Evolutionary conservation across 2,797 vertebrate species (phyloP).

Genomic region (Manis pentadactyla): DNA sequence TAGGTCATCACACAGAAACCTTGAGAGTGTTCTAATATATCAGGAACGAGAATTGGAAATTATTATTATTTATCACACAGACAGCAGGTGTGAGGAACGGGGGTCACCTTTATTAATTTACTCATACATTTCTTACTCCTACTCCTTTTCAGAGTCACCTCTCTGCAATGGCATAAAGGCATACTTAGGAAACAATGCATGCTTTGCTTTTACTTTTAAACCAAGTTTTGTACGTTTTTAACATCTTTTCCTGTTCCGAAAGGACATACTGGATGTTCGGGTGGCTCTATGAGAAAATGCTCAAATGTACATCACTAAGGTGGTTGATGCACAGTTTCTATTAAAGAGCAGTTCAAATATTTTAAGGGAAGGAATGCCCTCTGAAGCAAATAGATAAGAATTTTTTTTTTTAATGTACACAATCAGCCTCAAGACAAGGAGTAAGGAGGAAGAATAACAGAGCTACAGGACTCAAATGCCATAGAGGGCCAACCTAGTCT

Average conservation of each 20-base stretch:
- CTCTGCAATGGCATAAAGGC: neutral
- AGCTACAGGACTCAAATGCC: accelerated
- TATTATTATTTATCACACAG: conserved; percentile 11
- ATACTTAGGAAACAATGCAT: neutral
- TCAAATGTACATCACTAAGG: neutral
- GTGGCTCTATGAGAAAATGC: neutral
- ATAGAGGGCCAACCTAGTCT: accelerated
- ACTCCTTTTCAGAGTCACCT: neutral
- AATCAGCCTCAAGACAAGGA: neutral
- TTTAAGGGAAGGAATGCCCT: neutral
- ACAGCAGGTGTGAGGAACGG: neutral
- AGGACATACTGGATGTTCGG: neutral
- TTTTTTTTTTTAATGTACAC: neutral
- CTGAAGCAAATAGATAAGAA: neutral
- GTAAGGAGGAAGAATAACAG: neutral
- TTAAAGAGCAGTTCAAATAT: neutral
- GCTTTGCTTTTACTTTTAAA: neutral
- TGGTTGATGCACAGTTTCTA: neutral
- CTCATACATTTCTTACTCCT: neutral
- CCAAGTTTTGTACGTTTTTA: neutral
- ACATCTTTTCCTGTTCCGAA: neutral
- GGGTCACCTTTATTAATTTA: conserved; percentile 62
- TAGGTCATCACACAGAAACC: conserved; percentile 49
- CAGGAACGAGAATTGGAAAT: conserved; percentile 34
- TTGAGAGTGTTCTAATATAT: neutral